phyloP scores from a whole-genome alignment of 2,797 vertebrate species.

The Synanceia verrucosa region DNA sequence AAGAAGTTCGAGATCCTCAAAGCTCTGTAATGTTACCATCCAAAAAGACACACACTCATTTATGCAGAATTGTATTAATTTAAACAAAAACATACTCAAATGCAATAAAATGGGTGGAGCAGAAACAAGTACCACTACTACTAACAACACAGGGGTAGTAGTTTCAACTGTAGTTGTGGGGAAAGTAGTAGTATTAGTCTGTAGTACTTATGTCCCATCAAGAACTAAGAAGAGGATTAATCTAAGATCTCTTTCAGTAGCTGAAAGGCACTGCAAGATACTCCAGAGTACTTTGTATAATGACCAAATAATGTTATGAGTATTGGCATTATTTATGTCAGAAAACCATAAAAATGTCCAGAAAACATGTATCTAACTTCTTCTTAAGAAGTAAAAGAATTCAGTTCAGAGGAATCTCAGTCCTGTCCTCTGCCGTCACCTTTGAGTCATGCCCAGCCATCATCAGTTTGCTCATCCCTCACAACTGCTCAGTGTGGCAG shows the following conservation, averaged over 20 bases:
- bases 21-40: no score
- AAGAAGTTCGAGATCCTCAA: no score
- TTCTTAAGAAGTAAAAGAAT: no score
- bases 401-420: not conserved
- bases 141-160: not conserved
- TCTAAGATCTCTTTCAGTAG: no score
- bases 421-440: not conserved
- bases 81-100: no score
- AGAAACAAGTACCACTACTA: not conserved
- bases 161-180: not conserved
- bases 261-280: no score
- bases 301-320: no score
- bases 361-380: not conserved
- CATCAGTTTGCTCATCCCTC: not conserved
- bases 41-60: no score
- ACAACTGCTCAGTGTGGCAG: not conserved
- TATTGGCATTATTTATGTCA: no score
- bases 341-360: not conserved
- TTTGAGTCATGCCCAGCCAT: not conserved
- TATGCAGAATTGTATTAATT: no score
- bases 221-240: no score
- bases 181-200: not conserved
- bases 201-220: not conserved
- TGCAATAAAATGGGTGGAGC: not conserved
- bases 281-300: no score